These are phyloP conservation scores for Allygus modestus DNA, from an alignment of 2,888 invertebrate genomes.

Conservation along the genomic window DNA sequence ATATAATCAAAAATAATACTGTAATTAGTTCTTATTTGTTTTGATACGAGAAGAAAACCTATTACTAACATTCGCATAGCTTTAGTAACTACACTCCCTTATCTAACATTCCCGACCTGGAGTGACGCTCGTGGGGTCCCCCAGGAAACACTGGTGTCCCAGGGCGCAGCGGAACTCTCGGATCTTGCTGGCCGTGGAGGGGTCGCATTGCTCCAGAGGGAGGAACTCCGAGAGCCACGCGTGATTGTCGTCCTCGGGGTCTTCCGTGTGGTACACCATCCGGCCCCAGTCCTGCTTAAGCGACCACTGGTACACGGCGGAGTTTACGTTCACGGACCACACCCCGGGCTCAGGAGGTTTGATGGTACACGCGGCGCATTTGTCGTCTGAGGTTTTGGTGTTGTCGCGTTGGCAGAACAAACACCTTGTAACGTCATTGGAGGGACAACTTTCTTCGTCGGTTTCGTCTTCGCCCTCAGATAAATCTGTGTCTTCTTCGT, in stretches of 20 bases:
- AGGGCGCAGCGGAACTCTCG: not conserved
- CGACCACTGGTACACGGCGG: constrained; percentile 28
- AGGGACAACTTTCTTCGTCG: not conserved
- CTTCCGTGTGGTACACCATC: constrained; percentile 28
- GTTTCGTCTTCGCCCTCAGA: not conserved
- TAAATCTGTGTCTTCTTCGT: not conserved
- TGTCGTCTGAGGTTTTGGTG: not conserved
- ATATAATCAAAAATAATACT: too few relatives aligned
- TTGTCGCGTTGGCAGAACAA: not conserved
- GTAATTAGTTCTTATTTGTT: too few relatives aligned
- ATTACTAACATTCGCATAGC: too few relatives aligned
- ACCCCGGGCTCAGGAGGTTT: not conserved
- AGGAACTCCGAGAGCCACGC: constrained; percentile 40
- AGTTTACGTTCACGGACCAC: constrained; percentile 14
- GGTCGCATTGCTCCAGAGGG: constrained; percentile 10
- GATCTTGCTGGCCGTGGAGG: not conserved
- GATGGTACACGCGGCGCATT: not conserved
- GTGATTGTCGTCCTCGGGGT: constrained; percentile 37
- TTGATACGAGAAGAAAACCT: too few relatives aligned
- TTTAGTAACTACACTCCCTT: too few relatives aligned
- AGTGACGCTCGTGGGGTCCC: constrained; percentile 2
- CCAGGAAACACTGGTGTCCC: constrained; percentile 1
- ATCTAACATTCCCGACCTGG: too few relatives aligned
- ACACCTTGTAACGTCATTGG: not conserved
- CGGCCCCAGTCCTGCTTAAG: constrained; percentile 21